Percentiles rank a stretch among this genome's conserved stretches.
These are phyloP conservation scores for Hydroisotoma schaefferi DNA, from an alignment of 2,888 invertebrate species.

Conservation along the genomic window DNA sequence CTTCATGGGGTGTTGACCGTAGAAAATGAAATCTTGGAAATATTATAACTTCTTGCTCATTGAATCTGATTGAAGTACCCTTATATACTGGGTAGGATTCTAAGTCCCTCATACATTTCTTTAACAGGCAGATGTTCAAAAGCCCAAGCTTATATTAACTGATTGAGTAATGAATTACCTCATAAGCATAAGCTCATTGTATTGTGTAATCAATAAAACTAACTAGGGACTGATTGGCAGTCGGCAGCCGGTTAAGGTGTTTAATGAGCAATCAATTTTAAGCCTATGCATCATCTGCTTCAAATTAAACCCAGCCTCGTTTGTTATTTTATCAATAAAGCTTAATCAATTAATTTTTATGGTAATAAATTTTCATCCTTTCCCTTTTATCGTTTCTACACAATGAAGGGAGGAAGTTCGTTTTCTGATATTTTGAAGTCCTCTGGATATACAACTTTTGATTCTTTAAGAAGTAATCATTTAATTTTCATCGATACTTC, in stretches of 20 bases:
- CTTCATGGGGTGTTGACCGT: slow-evolving; percentile 5
- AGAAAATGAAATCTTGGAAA: slow-evolving; percentile 4
- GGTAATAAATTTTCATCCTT: not conserved
- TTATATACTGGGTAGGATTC: not conserved
- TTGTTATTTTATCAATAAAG: slow-evolving; percentile 2
- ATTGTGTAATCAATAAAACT: slow-evolving; percentile 7
- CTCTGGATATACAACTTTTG: too few species aligned
- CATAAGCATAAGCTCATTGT: too few species aligned
- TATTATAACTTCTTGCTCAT: not conserved
- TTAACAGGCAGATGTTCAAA: slow-evolving; percentile 3
- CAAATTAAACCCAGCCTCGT: not conserved
- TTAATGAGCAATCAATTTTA: slow-evolving; percentile 6
- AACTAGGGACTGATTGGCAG: slow-evolving; percentile 4
- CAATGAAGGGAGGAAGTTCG: too few species aligned
- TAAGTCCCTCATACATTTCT: not conserved
- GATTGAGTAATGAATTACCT: too few species aligned
- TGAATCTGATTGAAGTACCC: not conserved
- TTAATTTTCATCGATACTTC: too few species aligned
- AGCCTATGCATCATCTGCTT: not conserved
- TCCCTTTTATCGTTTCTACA: too few species aligned
- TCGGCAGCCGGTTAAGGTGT: slow-evolving; percentile 1
- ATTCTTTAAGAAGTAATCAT: too few species aligned
- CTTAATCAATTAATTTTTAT: not conserved
- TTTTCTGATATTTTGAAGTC: too few species aligned
- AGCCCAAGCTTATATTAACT: not conserved